Evolutionary conservation across 2,113 vertebrate species (phyloP).

Genomic region (Holacanthus passer): DNA sequence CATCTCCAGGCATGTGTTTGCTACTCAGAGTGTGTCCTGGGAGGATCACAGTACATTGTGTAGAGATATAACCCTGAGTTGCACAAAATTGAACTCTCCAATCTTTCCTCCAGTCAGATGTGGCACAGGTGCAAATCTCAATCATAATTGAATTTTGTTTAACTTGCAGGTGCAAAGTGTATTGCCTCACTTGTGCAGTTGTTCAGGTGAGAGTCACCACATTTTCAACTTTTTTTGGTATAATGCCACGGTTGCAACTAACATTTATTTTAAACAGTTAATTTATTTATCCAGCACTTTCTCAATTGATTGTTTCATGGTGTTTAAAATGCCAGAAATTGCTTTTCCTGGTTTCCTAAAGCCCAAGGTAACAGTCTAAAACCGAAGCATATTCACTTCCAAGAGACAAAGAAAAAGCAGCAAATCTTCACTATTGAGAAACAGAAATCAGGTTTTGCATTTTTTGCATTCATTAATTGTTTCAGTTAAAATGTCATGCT

Average conservation of each 20-base stretch:
- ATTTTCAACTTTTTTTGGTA: background rate
- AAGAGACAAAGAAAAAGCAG: background rate
- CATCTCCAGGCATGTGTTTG: background rate
- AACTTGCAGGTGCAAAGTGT: background rate
- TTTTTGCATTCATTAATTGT: too few relatives aligned
- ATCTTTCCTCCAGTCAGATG: background rate
- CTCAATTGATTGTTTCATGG: background rate
- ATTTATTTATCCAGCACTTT: too few relatives aligned
- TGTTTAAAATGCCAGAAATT: too few relatives aligned
- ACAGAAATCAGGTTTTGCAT: background rate
- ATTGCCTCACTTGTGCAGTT: background rate
- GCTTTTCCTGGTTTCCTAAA: too few relatives aligned
- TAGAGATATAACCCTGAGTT: background rate
- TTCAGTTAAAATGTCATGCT: too few relatives aligned
- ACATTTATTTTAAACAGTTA: too few relatives aligned
- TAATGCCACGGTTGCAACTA: background rate
- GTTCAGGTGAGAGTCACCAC: too few relatives aligned
- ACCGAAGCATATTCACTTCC: too few relatives aligned
- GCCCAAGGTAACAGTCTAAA: too few relatives aligned
- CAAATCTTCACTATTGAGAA: too few relatives aligned
- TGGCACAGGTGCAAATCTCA: background rate
- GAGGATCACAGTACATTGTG: too few relatives aligned
- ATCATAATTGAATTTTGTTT: background rate
- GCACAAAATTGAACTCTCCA: background rate
- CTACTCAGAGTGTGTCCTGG: too few relatives aligned